Evolutionary conservation across 2,888 invertebrate species (phyloP), one percentile per base, ranked within the genome.

Genomic region (Sesamia inferens): DNA sequence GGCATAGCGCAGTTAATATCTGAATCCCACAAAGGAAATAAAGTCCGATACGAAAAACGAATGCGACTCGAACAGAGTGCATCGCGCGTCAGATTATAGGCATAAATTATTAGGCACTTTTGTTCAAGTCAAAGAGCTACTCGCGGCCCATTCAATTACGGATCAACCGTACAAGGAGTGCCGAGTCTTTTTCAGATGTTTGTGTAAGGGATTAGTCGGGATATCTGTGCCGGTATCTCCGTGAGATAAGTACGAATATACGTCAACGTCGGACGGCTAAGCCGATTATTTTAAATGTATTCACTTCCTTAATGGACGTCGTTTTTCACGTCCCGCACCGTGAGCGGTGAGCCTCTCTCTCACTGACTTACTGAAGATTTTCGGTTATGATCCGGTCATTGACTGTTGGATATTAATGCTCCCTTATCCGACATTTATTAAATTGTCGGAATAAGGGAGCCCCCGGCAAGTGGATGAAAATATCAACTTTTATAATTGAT

Each of bases 201-300:
- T 95, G 95, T 94, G 94, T 94, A 92, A 94, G 93, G 95, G 95
- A 96, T 96, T 96, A 96, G 95, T 93, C 86, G 90, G 94, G 93
- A 93, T 96, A 96, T 95, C 96, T 95, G 93, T 94, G 94, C 93
- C 94, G 96, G 96, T 96, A 96, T 96, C 96, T 96, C 90, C 93
- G 95, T 94, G 93, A 95, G 96, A 96, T 96, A 96, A 96, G 95
- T 96, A 95, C 94, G 95, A 95, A 95, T 95, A 96, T 96, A 95
- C 95, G 96, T 96, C 96, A 96, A 96, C 96, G 96, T 96, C 96
- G 94, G 94, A 94, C 94, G 94, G 90, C 94, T 96, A 96, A 96
- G 96, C 96, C 95, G 96, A 96, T 96, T 96, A 96, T 96, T 96
- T 96, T 95, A 96, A 96, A 96, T 96, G 96, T 96, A 96, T 96